Evolutionary conservation across 2,888 invertebrate genomes (phyloP).

Genomic region (Orchestes rusci): DNA sequence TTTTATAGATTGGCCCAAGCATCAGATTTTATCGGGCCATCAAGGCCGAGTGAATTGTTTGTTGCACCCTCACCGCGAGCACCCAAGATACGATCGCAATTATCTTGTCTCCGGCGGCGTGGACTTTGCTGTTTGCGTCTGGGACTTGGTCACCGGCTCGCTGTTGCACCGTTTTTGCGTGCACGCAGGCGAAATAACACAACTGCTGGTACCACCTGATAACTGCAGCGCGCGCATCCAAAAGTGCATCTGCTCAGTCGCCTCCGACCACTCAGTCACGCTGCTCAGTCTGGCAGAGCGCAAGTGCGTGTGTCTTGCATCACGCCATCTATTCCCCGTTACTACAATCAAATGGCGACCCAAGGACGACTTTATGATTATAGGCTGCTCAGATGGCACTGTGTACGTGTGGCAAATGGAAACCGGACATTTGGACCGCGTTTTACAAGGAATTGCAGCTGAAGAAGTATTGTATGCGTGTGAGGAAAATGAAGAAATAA

Average conservation of each 20-base stretch:
- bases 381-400: slow-evolving; percentile 91
- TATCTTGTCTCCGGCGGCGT: slow-evolving; percentile 94
- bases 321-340: slow-evolving; percentile 90
- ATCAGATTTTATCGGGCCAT: slow-evolving; percentile 83
- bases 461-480: slow-evolving; percentile 95
- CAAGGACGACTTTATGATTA: slow-evolving; percentile 95
- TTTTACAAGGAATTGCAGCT: slow-evolving; percentile 90
- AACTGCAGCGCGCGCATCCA: slow-evolving; percentile 84
- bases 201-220: slow-evolving; percentile 88
- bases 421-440: slow-evolving; percentile 93
- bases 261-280: slow-evolving; percentile 96
- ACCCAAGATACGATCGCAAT: slow-evolving; percentile 73
- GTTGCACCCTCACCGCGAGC: slow-evolving; percentile 89
- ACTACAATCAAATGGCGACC: slow-evolving; percentile 95
- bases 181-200: slow-evolving; percentile 95
- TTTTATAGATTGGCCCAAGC: slow-evolving; percentile 91
- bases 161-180: slow-evolving; percentile 93
- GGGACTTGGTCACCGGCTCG: slow-evolving; percentile 88
- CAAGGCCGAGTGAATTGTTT: slow-evolving; percentile 91
- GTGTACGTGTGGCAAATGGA: slow-evolving; percentile 99
- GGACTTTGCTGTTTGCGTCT: slow-evolving; percentile 94
- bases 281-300: slow-evolving; percentile 85
- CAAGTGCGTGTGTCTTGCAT: slow-evolving; percentile 89
- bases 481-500: slow-evolving; percentile 70
- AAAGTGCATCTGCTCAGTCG: slow-evolving; percentile 93